A percentile compares a stretch with the other conserved stretches of the same genome.
phyloP scores from a whole-genome alignment of 2,888 invertebrate species.

The Halictus ligatus region DNA sequence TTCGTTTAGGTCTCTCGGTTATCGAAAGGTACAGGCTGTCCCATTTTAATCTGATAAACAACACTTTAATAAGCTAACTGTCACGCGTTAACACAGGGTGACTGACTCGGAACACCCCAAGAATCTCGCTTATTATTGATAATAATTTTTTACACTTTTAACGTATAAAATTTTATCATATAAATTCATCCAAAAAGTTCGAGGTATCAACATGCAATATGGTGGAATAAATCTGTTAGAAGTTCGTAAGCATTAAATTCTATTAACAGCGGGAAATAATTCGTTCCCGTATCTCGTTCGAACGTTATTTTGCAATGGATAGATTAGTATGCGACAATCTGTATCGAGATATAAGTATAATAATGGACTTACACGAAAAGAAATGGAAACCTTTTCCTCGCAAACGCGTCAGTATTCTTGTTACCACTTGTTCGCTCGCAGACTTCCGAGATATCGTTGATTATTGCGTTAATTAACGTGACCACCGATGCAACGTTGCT shows the following conservation, averaged over 20 bases:
- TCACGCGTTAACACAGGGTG: background rate
- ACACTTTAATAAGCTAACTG: background rate
- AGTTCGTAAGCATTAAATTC: background rate
- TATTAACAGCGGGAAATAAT: background rate
- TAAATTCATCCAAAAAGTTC: background rate
- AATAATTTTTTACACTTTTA: too few species aligned
- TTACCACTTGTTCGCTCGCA: background rate
- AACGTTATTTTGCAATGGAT: background rate
- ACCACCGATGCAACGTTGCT: background rate
- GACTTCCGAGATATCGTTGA: background rate
- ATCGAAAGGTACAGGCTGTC: background rate
- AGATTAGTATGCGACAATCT: conserved; percentile 6
- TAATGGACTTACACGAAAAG: background rate
- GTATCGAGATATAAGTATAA: conserved; percentile 3
- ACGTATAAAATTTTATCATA: too few species aligned
- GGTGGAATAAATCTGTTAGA: background rate
- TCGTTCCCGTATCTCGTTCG: background rate
- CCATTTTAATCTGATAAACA: background rate
- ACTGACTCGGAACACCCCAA: too few species aligned
- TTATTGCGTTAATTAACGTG: background rate
- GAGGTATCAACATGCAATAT: background rate
- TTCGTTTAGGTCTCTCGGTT: background rate
- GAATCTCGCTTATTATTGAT: background rate
- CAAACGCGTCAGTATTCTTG: background rate
- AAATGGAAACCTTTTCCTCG: background rate